phyloP scores from a whole-genome alignment of 1,140 invertebrate species.

The Phortica variegata region DNA sequence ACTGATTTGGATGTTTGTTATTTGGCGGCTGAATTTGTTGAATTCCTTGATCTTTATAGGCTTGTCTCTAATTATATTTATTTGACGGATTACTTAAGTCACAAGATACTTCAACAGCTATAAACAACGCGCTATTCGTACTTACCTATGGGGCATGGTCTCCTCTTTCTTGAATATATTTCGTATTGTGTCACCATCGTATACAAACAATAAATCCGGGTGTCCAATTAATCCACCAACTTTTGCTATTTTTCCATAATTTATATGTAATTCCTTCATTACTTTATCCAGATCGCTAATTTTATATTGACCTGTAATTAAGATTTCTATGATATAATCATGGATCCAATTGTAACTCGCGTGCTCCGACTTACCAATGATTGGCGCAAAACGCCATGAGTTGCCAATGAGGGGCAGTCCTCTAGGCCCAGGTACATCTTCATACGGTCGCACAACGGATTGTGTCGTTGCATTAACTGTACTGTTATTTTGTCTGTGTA shows the following conservation, averaged over 20 bases:
- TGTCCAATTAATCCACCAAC: slow-evolving; percentile 73
- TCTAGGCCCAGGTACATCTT: slow-evolving; percentile 73
- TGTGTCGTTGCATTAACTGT: neutral
- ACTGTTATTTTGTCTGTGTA: slow-evolving; percentile 51
- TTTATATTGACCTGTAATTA: slow-evolving; percentile 66
- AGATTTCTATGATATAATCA: neutral
- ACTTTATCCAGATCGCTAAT: slow-evolving; percentile 75
- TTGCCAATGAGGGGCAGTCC: slow-evolving; percentile 76
- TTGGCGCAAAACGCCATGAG: slow-evolving; percentile 74
- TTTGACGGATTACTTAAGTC: no score
- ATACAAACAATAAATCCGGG: slow-evolving; percentile 77
- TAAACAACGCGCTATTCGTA: neutral
- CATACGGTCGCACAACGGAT: slow-evolving; percentile 60
- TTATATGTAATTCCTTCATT: slow-evolving; percentile 64
- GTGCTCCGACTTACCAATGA: slow-evolving; percentile 63
- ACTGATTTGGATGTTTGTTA: no score
- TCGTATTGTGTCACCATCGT: slow-evolving; percentile 74
- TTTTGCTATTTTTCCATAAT: slow-evolving; percentile 73
- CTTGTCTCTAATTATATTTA: no score
- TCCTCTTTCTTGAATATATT: slow-evolving; percentile 75
- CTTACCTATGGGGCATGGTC: slow-evolving; percentile 65
- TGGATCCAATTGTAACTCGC: no score
- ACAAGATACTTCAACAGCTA: no score
- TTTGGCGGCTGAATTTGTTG: no score
- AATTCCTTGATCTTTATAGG: no score